Evolutionary conservation across 2,113 vertebrate genomes (phyloP).

Genomic region (western clawed frog (Xenopus tropicalis)): UCB_Xtro_10.0 CM004448.2:14415001-14415500

Average conservation of each 20-base stretch:
- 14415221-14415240: constrained; percentile 59
- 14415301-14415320: constrained; percentile 60
- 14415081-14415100: no score
- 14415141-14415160: not conserved
- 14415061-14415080: no score
- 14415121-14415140: not conserved
- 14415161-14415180: constrained; percentile 86
- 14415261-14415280: constrained; percentile 67
- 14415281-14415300: constrained; percentile 32
- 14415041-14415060: no score
- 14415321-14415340: constrained; percentile 62
- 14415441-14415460: constrained; percentile 58
- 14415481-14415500: no score
- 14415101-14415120: no score
- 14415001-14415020: no score
- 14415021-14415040: no score
- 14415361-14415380: constrained; percentile 44
- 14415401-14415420: constrained; percentile 64
- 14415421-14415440: constrained; percentile 79
- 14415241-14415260: constrained; percentile 60
- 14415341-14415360: constrained; percentile 71
- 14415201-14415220: constrained; percentile 63
- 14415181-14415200: constrained; percentile 75
- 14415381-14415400: constrained; percentile 70
- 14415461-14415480: no score